Conservation (phyloP, 2,113 vertebrate species). For the Platysteira castanea region DNA sequence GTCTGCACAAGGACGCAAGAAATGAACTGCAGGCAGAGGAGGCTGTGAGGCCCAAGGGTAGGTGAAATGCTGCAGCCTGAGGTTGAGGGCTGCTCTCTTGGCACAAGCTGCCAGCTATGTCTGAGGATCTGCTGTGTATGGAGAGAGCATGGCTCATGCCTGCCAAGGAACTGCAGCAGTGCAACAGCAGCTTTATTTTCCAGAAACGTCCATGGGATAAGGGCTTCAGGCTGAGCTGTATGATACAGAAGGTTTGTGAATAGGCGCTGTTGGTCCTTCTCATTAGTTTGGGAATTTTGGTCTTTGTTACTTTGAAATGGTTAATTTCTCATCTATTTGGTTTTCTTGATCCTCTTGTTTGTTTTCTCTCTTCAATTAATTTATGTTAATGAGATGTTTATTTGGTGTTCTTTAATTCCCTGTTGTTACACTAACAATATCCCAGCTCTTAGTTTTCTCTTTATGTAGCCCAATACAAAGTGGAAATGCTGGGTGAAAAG, state of each 20-base stretch:
- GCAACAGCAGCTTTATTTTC: conserved; percentile 1
- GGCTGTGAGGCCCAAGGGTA: not conserved
- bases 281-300: conserved; percentile 25
- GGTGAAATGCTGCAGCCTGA: not conserved
- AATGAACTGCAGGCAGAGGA: not conserved
- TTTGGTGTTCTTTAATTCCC: conserved; percentile 7
- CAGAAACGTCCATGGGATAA: not conserved
- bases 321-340: conserved; percentile 43
- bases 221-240: not conserved
- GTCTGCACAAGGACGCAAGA: not conserved
- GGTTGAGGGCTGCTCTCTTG: not conserved
- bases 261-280: not conserved
- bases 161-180: not conserved
- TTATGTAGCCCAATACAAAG: not conserved
- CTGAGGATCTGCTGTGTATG: not conserved
- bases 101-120: not conserved
- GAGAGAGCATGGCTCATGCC: not conserved
- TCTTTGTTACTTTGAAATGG: conserved; percentile 29
- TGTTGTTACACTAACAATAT: not conserved
- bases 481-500: not conserved
- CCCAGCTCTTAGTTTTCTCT: not conserved
- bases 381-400: conserved; percentile 41
- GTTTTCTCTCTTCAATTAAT: conserved; percentile 37
- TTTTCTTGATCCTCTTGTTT: conserved; percentile 5
- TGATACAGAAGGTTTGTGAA: not conserved